Evolutionary conservation across 2,888 invertebrate species (phyloP), one percentile per base, ranked within the genome.

Genomic region (Caenorhabditis sulstoni): DNA sequence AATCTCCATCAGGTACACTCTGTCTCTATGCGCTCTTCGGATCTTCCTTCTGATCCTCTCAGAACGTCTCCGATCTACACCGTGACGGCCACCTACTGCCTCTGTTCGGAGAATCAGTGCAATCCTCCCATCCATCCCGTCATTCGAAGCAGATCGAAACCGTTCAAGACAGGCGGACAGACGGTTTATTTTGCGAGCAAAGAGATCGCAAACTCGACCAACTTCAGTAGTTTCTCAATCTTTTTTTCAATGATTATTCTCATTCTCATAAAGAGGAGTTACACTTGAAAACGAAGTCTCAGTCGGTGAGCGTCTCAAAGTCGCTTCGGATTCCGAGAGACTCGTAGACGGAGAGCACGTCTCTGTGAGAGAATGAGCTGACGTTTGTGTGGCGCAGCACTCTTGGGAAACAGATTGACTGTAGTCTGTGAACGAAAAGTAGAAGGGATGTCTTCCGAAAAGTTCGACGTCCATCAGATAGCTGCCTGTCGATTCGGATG

Each of bases 41-140:
- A 29, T 29, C n/a, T n/a, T n/a, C 29, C 29, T 9, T 45, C 22
- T 23, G 11, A n/a, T 39, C 18, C 20, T 50, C n/a, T 22, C 66
- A 75, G 75, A 62, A 76, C 76, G 14, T 68, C 64, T 35, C 76
- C 76, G 23, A 35, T 68, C 1, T 76, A 55, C 22, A 39, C 68
- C 2, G 76, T 68, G 16, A 76, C 76, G 5, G 76, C 76, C 1
- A 68, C 67, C 16, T 76, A 68, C 47, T 76, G 76, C 22, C 20
- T 64, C 29, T 76, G 76, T 49, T 62, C 67, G 18, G 67, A 68
- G 23, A 62, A 62, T 20, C 68, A 76, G 18, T 76, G 76, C 44
- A 76, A 76, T 68, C 76, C 62, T 4, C 76, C 68, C 11, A 68
- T 61, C 37, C 74, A 75, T 65, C 74, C 73, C 7, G 58, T 66